Evolutionary conservation across 2,888 invertebrate genomes (phyloP).

Genomic region (Calliphora vomitoria): DNA sequence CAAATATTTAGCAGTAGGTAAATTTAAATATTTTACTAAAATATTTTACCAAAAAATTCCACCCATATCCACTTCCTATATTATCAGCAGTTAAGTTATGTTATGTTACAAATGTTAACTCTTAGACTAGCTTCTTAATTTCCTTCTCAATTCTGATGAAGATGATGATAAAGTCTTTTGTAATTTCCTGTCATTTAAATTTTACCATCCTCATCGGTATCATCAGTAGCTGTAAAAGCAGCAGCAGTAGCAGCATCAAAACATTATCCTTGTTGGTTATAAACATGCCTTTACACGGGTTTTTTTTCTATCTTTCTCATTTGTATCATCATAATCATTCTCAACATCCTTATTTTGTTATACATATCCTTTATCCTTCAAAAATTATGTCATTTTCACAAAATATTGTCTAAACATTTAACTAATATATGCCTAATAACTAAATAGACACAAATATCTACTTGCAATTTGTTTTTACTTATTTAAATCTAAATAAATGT

Average conservation of each 20-base stretch:
- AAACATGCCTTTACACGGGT: conserved; percentile 30
- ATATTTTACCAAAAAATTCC: not conserved
- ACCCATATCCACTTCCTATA: conserved; percentile 46
- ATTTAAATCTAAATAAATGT: not conserved
- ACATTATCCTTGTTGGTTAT: not conserved
- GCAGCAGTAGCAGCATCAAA: conserved; percentile 16
- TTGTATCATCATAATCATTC: conserved; percentile 28
- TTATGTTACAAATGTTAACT: conserved; percentile 47
- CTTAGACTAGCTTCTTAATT: conserved; percentile 67
- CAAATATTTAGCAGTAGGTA: not conserved
- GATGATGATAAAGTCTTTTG: conserved; percentile 68
- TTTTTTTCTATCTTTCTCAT: not conserved
- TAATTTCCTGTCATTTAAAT: conserved; percentile 73
- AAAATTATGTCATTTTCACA: conserved; percentile 57
- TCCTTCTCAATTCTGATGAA: conserved; percentile 67
- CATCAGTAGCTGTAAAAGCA: not conserved
- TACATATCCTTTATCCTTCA: conserved; percentile 61
- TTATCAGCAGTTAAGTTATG: conserved; percentile 40
- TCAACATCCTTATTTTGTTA: conserved; percentile 38
- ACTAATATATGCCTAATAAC: conserved; percentile 26
- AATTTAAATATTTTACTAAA: conserved; percentile 4
- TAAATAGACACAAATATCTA: not conserved
- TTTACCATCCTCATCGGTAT: conserved; percentile 38
- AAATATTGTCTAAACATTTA: conserved; percentile 62
- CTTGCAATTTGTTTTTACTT: not conserved